Evolutionary conservation across 2,888 invertebrate genomes (phyloP).

Genomic region (Macaria notata): DNA sequence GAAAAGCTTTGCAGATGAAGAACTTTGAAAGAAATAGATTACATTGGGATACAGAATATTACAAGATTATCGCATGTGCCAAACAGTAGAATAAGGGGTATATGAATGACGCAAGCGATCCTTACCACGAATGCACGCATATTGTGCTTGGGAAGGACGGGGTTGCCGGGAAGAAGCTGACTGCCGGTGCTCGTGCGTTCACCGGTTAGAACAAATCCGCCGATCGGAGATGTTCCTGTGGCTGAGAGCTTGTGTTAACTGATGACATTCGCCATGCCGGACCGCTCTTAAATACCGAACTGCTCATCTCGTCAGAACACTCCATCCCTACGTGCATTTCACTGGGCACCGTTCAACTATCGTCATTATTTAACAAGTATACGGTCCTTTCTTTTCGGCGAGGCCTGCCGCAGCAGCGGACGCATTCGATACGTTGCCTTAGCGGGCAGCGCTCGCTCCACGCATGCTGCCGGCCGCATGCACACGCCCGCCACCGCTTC

Average conservation of each 20-base stretch:
- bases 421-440: slow-evolving; percentile 72
- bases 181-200: slow-evolving; percentile 38
- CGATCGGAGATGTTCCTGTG: slow-evolving; percentile 69
- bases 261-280: slow-evolving; percentile 77
- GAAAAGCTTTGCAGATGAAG: slow-evolving; percentile 33
- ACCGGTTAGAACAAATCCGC: slow-evolving; percentile 56
- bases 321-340: slow-evolving; percentile 80
- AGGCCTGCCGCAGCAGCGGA: slow-evolving; percentile 52
- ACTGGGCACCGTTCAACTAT: slow-evolving; percentile 75
- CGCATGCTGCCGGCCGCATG: slow-evolving; percentile 28
- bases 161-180: slow-evolving; percentile 48
- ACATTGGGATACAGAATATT: slow-evolving; percentile 27
- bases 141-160: slow-evolving; percentile 58
- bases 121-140: slow-evolving; percentile 80
- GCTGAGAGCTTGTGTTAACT: slow-evolving; percentile 73
- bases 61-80: slow-evolving; percentile 60
- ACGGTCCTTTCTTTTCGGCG: slow-evolving; percentile 79
- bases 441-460: slow-evolving; percentile 59
- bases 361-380: slow-evolving; percentile 77
- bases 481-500: slow-evolving; percentile 8
- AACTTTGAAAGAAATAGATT: slow-evolving; percentile 35
- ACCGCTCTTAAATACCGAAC: slow-evolving; percentile 79
- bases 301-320: slow-evolving; percentile 79
- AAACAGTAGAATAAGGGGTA: slow-evolving; percentile 45
- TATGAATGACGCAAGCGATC: slow-evolving; percentile 47